Evolutionary conservation across 2,888 invertebrate genomes (phyloP).

Genomic region (Altica lythri): DNA sequence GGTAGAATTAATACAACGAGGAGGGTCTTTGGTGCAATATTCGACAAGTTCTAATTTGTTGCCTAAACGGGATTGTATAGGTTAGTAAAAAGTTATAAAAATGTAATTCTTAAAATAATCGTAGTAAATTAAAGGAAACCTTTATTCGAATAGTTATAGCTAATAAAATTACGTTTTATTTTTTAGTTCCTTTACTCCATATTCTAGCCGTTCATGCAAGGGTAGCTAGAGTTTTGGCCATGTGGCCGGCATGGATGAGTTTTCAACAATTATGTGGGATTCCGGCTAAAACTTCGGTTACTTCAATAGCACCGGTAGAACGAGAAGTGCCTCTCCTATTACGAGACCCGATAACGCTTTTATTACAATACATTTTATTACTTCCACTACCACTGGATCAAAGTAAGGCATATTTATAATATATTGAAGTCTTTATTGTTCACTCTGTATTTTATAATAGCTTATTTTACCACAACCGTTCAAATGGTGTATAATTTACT

Average conservation of each 20-base stretch:
- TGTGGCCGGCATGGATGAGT: constrained; percentile 63
- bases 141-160: no score
- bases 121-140: no score
- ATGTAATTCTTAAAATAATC: no score
- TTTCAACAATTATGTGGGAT: constrained; percentile 61
- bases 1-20: constrained; percentile 87
- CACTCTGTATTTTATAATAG: constrained; percentile 63
- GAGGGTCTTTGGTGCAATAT: constrained; percentile 69
- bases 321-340: constrained; percentile 82
- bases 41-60: constrained; percentile 61
- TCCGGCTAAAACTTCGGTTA: constrained; percentile 47
- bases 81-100: constrained; percentile 55
- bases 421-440: no score
- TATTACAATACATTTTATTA: constrained; percentile 84
- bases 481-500: constrained; percentile 86
- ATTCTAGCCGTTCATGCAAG: constrained; percentile 86
- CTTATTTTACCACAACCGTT: constrained; percentile 86
- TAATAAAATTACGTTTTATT: no score
- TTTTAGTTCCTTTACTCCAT: constrained; percentile 87
- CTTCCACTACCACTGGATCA: constrained; percentile 85
- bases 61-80: constrained; percentile 80
- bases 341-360: constrained; percentile 82
- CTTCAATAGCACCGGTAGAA: constrained; percentile 56
- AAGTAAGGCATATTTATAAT: no score
- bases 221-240: constrained; percentile 67